A percentile compares a stretch with the other conserved stretches of the same genome.
phyloP scores from a whole-genome alignment of 2,797 vertebrate species.

The Adelosebastes latens region DNA sequence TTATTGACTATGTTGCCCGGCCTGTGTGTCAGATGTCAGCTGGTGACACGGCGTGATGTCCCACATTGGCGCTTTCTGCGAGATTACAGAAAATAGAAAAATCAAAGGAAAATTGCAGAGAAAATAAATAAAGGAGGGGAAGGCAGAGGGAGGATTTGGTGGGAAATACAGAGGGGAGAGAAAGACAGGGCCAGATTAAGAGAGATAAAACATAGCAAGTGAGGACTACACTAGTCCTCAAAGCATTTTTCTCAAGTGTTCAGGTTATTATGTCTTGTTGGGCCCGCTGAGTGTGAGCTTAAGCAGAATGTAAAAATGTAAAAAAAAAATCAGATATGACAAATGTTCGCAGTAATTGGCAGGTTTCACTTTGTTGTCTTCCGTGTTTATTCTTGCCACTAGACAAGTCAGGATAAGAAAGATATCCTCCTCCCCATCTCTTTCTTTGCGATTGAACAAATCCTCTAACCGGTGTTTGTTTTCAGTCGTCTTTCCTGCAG shows the following conservation, averaged over 20 bases:
- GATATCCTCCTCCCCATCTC: constrained; percentile 6
- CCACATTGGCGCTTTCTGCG: constrained; percentile 52
- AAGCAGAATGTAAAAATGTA: neutral
- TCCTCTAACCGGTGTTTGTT: constrained; percentile 56
- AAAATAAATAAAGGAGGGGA: constrained; percentile 46
- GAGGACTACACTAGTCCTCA: constrained; percentile 11
- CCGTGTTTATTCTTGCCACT: constrained; percentile 45
- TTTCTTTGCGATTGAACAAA: constrained; percentile 46
- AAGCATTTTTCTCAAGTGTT: constrained; percentile 23
- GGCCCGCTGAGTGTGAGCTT: neutral
- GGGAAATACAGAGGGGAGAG: constrained; percentile 14
- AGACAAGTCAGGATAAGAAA: constrained; percentile 36
- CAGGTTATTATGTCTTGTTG: constrained; percentile 19
- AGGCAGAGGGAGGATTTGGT: constrained; percentile 8
- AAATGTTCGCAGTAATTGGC: constrained; percentile 54
- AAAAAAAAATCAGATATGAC: constrained; percentile 28
- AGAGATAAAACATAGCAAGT: constrained; percentile 4
- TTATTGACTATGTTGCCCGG: constrained; percentile 80
- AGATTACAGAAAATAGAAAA: constrained; percentile 78
- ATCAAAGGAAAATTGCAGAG: constrained; percentile 57
- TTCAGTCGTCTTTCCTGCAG: constrained; percentile 26
- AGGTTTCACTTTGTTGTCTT: constrained; percentile 55
- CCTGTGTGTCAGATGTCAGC: constrained; percentile 81
- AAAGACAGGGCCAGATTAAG: constrained; percentile 28
- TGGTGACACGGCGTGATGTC: constrained; percentile 63